Evolutionary conservation across 2,888 invertebrate genomes (phyloP).

Genomic region (Allophyes oxyacanthae): DNA sequence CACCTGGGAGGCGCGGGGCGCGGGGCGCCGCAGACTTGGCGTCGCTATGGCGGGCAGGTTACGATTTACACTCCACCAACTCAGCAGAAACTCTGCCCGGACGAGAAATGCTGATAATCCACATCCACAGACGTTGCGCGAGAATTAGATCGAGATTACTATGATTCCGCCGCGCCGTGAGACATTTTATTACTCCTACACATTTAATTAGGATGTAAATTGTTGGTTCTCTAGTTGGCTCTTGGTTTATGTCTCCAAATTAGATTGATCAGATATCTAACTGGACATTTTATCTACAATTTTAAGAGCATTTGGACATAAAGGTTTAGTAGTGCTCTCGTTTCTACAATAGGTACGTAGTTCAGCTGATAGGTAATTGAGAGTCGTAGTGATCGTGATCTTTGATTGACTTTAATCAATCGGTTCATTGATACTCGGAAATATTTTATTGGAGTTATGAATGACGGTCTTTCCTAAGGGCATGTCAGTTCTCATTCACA

Average conservation of each 20-base stretch:
- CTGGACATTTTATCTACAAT: constrained; percentile 14
- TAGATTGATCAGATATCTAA: constrained; percentile 35
- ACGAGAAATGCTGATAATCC: constrained; percentile 88
- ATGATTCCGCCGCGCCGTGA: constrained; percentile 68
- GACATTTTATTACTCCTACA: constrained; percentile 74
- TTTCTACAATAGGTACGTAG: constrained; percentile 21
- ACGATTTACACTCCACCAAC: constrained; percentile 88
- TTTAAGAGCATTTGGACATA: not conserved
- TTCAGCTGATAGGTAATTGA: constrained; percentile 41
- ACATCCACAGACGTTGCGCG: constrained; percentile 80
- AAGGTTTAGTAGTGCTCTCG: constrained; percentile 5
- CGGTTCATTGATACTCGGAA: constrained; percentile 49
- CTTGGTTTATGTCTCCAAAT: constrained; percentile 31
- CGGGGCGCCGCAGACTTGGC: constrained; percentile 75
- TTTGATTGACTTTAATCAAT: constrained; percentile 59
- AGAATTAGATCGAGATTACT: constrained; percentile 87
- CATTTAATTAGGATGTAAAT: constrained; percentile 75
- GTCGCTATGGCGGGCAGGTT: constrained; percentile 88
- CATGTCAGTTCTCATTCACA: constrained; percentile 29
- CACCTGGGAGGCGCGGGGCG: constrained; percentile 81
- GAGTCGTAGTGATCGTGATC: constrained; percentile 50
- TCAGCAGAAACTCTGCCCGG: constrained; percentile 86
- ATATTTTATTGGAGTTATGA: constrained; percentile 42
- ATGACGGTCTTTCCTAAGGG: constrained; percentile 36
- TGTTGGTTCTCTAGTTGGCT: constrained; percentile 47